Evolutionary conservation across 64 coral and sea anemone species (phyloP).

Genomic region (Cladopsammia gracilis): DNA sequence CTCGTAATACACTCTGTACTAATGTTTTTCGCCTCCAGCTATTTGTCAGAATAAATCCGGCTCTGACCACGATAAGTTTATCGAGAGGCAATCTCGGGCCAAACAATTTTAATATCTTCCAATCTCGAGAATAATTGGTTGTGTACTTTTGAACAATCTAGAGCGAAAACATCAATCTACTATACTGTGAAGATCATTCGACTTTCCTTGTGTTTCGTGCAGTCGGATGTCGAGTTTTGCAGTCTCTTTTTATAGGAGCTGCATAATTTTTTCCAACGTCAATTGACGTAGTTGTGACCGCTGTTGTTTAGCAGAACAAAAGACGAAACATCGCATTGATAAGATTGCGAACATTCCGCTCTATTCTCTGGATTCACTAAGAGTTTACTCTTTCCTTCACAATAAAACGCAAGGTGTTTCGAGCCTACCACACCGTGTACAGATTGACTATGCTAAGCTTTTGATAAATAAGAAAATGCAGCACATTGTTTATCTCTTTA

Average conservation of each 20-base stretch:
- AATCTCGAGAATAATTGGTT: not conserved
- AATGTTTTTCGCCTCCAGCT: constrained; percentile 77
- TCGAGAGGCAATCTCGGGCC: not conserved
- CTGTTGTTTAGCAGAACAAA: constrained; percentile 46
- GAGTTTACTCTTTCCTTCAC: not conserved
- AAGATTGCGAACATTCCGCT: not conserved
- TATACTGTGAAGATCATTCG: not conserved
- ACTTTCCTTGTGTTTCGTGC: constrained; percentile 16
- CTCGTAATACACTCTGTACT: constrained; percentile 34
- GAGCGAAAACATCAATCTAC: not conserved
- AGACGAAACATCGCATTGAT: not conserved
- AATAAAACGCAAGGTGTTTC: constrained; percentile 22
- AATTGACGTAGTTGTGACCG: constrained; percentile 31
- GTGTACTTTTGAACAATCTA: not conserved
- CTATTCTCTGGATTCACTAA: not conserved
- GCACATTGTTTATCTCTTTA: constrained; percentile 35
- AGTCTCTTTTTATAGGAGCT: constrained; percentile 29
- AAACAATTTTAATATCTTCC: not conserved
- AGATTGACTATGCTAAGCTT: constrained; percentile 40
- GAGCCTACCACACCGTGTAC: not conserved
- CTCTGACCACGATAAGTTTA: constrained; percentile 36
- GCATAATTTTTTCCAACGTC: constrained; percentile 13
- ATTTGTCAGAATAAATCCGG: not conserved
- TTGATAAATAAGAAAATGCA: not conserved
- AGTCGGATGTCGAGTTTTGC: not conserved